These are phyloP conservation scores for Tenebrosternarchus preto DNA, from an alignment of 2,113 vertebrate genomes.

Conservation along the genomic window DNA sequence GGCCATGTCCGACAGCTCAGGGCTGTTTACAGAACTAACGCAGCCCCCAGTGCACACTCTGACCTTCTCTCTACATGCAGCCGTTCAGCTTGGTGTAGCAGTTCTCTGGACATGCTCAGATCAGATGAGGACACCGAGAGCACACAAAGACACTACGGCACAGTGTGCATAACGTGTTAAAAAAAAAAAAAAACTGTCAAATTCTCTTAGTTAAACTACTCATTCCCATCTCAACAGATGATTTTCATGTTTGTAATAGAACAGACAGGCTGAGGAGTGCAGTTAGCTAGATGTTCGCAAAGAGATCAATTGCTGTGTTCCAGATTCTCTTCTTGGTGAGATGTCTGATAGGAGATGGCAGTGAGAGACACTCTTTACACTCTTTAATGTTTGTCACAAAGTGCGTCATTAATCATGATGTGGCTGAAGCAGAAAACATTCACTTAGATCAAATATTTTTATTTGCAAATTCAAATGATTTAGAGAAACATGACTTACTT, in stretches of 20 bases:
- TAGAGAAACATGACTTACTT: not conserved
- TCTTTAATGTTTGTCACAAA: not conserved
- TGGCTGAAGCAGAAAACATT: not conserved
- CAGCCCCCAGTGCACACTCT: not conserved
- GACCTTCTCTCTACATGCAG: not conserved
- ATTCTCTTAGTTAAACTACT: not conserved
- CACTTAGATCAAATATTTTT: not conserved
- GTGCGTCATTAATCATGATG: too few relatives aligned
- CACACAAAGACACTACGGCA: not conserved
- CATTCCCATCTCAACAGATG: not conserved
- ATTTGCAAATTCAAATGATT: not conserved
- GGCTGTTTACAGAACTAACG: constrained; percentile 16
- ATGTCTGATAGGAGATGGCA: too few relatives aligned
- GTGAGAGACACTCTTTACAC: too few relatives aligned
- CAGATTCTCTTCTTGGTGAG: too few relatives aligned
- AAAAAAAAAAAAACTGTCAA: not conserved
- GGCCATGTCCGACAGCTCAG: not conserved
- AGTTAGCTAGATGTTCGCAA: not conserved
- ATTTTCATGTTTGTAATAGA: not conserved
- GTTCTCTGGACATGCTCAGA: too few relatives aligned
- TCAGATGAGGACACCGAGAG: not conserved
- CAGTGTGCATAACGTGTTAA: not conserved
- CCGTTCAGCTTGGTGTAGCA: not conserved
- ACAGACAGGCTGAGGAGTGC: not conserved
- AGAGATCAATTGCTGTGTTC: too few relatives aligned